These are phyloP conservation scores for Venturia canescens DNA, from an alignment of 1,140 invertebrate genomes.

Conservation along the genomic window DNA sequence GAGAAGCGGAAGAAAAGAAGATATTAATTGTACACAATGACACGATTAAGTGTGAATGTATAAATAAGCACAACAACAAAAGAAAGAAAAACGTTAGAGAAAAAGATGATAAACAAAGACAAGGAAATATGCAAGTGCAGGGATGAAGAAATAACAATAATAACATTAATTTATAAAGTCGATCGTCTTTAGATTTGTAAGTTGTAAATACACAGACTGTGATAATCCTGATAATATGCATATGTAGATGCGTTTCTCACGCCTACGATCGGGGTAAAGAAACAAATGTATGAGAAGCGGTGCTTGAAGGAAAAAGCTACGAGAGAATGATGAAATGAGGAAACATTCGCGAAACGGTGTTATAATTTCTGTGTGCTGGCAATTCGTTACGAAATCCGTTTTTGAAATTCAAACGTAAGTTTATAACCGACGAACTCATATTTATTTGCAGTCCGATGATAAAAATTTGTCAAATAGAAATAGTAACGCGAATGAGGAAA, in stretches of 20 bases:
- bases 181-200: constrained; percentile 63
- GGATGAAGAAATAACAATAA: constrained; percentile 38
- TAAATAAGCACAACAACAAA: constrained; percentile 16
- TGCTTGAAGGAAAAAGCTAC: constrained; percentile 3
- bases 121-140: constrained; percentile 55
- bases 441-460: no score
- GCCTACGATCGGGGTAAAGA: constrained; percentile 41
- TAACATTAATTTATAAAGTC: constrained; percentile 54
- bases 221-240: constrained; percentile 76
- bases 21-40: neutral
- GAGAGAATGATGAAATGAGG: no score
- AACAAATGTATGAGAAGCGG: neutral
- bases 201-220: constrained; percentile 78
- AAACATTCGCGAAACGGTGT: no score
- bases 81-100: constrained; percentile 20
- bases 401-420: no score
- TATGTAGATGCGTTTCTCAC: constrained; percentile 61
- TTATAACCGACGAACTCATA: no score
- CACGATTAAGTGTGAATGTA: constrained; percentile 1
- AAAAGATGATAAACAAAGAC: constrained; percentile 46
- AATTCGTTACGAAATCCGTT: no score
- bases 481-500: no score
- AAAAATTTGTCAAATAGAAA: no score
- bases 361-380: no score
- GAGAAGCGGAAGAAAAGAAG: neutral